Evolutionary conservation across 2,113 vertebrate genomes (phyloP), one percentile per base, ranked within the genome.

Genomic region (Alexandromys fortis): DNA sequence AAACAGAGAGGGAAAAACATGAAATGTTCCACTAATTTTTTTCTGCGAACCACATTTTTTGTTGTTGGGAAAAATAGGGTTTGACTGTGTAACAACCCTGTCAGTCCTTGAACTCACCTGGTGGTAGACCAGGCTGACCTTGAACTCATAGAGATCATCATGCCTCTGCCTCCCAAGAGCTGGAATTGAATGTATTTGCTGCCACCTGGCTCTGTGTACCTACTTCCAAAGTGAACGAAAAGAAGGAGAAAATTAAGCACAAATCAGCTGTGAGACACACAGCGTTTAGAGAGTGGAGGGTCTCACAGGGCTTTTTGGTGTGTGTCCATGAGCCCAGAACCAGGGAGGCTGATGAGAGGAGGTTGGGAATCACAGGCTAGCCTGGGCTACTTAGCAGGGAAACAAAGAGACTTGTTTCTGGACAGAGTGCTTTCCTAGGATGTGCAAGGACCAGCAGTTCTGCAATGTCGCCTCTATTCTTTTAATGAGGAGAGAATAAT

Each of bases 401-500:
- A 68, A n/a, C 42, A 47, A 49, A 68, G 61, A 17, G 82, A 21
- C 21, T 16, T 45, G 28, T 19, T 8, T 67, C 28, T 12, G 8
- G 82, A 30, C 16, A 45, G 61, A 67, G 28, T 33, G 8, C 42
- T 86, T 67, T 42, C 8, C 61, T 63, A 35, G 83, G 17, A 12
- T 86, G 38, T 42, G 3, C 14, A 67, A 86, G n/a, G 42, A 72
- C 30, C 45, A 58, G 70, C 28, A 21, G 82, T 45, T 85, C 82
- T 65, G 35, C 68, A 55, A 7, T 61, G 12, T 33, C 55, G 17
- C 9, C n/a, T 30, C 81, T 86, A 68, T 11, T 86, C 61, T 68
- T 94, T 88, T 87, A 89, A 73, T 22, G 72, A 55, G 49, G 33
- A 77, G 14, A 35, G 42, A 72, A 63, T 11, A 91, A 75, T 58